Conservation (phyloP, 2,113 vertebrate genomes). For the Delphinapterus leucas region DNA sequence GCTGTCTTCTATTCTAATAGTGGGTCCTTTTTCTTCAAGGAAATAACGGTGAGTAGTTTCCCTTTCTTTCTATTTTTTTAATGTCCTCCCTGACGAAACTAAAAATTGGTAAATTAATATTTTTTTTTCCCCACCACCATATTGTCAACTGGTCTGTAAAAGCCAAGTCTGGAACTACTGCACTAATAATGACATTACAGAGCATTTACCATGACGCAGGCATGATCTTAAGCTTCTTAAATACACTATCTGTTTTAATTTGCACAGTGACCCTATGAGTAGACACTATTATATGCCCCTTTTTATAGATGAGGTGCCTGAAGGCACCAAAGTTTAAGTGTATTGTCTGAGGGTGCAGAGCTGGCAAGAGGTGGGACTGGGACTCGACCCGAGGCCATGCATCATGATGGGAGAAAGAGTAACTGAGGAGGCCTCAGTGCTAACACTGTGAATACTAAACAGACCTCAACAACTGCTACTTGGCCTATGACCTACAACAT, state of each 20-base stretch:
- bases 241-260: neutral
- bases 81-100: neutral
- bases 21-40: neutral
- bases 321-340: neutral
- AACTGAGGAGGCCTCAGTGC: neutral
- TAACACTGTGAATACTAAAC: neutral
- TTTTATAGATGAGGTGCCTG: neutral
- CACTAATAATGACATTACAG: neutral
- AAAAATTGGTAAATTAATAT: neutral
- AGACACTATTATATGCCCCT: neutral
- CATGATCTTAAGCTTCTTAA: neutral
- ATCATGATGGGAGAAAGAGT: neutral
- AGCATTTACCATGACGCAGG: neutral
- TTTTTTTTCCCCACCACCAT: neutral
- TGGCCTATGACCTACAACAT: neutral
- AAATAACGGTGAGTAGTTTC: neutral
- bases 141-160: neutral
- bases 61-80: neutral
- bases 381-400: neutral
- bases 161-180: neutral
- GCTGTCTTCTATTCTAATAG: neutral
- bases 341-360: neutral
- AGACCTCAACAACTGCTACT: neutral
- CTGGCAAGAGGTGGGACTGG: neutral
- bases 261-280: neutral